These are phyloP conservation scores for Drosophila rhopaloa DNA, from an alignment of 1,140 invertebrate species.

Conservation along the genomic window DNA sequence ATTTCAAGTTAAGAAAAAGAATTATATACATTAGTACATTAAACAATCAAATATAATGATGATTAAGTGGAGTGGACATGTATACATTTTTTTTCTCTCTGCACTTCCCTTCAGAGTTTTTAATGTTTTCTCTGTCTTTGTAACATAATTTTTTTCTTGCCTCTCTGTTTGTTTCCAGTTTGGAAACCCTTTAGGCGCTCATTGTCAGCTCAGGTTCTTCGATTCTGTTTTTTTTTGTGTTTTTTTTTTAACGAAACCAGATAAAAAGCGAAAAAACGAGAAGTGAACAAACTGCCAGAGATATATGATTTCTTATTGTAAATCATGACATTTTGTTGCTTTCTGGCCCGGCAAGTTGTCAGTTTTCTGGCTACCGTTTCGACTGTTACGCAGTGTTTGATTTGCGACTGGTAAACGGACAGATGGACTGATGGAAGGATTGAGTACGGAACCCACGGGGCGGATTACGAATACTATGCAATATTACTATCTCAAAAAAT, in stretches of 20 bases:
- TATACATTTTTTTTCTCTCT: neutral
- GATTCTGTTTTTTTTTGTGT: constrained; percentile 26
- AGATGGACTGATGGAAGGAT: neutral
- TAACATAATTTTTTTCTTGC: constrained; percentile 65
- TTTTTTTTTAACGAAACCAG: constrained; percentile 39
- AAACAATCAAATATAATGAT: too few relatives aligned
- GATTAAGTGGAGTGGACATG: too few relatives aligned
- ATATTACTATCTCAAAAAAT: neutral
- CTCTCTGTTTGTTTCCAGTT: constrained; percentile 60
- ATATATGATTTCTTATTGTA: constrained; percentile 80
- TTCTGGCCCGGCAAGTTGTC: constrained; percentile 54
- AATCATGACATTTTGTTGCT: constrained; percentile 79
- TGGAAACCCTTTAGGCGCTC: constrained; percentile 75
- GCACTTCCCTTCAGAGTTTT: constrained; percentile 18
- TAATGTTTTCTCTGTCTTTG: constrained; percentile 64
- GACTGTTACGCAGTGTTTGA: constrained; percentile 38
- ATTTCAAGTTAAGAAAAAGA: too few relatives aligned
- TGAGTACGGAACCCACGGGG: constrained; percentile 1
- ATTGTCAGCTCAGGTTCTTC: constrained; percentile 73
- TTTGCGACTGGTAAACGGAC: constrained; percentile 9
- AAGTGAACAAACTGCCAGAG: constrained; percentile 54
- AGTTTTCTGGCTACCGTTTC: constrained; percentile 63
- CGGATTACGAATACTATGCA: constrained; percentile 6
- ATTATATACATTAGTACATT: too few relatives aligned
- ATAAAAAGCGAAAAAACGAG: constrained; percentile 44